Base-by-base conservation (phyloP, 2,888 invertebrate genomes). In the Tridacna crocea region DNA sequence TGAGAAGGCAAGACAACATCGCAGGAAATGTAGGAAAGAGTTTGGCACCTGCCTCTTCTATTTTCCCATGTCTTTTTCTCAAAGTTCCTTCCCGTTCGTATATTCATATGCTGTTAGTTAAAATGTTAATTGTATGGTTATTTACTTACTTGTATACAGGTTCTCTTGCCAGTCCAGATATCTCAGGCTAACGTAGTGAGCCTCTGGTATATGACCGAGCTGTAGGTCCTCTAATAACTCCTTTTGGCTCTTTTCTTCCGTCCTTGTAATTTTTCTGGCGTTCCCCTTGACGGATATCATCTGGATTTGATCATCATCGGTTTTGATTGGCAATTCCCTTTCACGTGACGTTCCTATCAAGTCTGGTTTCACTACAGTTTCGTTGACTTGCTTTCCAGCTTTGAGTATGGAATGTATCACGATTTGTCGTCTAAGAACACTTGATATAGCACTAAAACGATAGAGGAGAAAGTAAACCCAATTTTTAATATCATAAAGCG, bases 111-210 rank as follows among this genome's bases (percentile, higher is more conserved):
- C 8, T 36, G 36, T 36, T 36, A 4, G 36, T n/a, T n/a, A 36
- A 36, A 36, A 36, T 36, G 36, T 36, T 36, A 36, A 36, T 36
- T 36, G 8, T 36, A n/a, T 8, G 36, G 11, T 19, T 55, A 55
- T 61, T 26, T 19, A 27, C 73, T 61, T 75, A 85, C 85, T 55
- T 75, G 63, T 24, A 55, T 65, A 47, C 0, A 85, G 63, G 12
- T 51, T 55, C 3, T 83, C 68, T 15, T 77, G 65, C 85, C 83
- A 85, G 60, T 80, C 77, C 6, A 24, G 11, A 46, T 66, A 80
- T 75, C 85, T 66, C 15, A 85, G 65, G 36, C 85, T 85, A 65
- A 85, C 83, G 46, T 85, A 85, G 63, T 85, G 85, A 11, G 77
- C 61, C 66, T 83, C 77, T 10, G 79, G 79, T 15, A 85, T 61